Evolutionary conservation across 2,113 vertebrate genomes (phyloP).

Genomic region (Odocoileus virginianus): DNA sequence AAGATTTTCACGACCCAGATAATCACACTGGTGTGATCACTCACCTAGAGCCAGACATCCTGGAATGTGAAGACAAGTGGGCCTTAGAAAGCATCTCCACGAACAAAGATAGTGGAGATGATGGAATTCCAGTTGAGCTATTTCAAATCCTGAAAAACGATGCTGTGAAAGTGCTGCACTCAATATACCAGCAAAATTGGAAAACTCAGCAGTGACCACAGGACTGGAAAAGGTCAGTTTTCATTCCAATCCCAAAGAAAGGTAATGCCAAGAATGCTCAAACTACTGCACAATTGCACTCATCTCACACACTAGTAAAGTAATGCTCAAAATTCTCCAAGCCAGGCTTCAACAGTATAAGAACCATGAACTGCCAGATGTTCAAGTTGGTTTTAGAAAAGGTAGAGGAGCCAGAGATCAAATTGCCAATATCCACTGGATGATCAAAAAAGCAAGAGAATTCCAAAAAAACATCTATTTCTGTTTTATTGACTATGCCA

Average conservation of each 20-base stretch:
- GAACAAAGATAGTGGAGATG: neutral
- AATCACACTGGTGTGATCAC: neutral
- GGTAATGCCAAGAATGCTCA: neutral
- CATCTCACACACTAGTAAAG: neutral
- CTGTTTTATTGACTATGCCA: neutral
- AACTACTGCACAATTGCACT: neutral
- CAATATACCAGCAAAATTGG: neutral
- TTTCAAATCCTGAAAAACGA: neutral
- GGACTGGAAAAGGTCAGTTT: neutral
- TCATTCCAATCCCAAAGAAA: neutral
- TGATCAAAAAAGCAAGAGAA: neutral
- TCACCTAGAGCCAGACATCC: neutral
- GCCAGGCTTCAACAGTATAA: neutral
- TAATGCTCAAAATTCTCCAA: neutral
- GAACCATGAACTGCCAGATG: neutral
- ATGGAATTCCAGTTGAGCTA: neutral
- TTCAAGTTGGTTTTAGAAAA: neutral
- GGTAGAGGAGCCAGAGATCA: neutral
- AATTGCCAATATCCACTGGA: neutral
- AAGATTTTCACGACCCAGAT: neutral
- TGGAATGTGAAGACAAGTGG: neutral
- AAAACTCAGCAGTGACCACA: neutral
- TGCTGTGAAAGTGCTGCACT: neutral
- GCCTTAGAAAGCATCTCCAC: fast-evolving
- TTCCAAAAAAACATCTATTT: neutral